phyloP scores from a whole-genome alignment of 2,113 vertebrate species.

The Mirounga angustirostris region DNA sequence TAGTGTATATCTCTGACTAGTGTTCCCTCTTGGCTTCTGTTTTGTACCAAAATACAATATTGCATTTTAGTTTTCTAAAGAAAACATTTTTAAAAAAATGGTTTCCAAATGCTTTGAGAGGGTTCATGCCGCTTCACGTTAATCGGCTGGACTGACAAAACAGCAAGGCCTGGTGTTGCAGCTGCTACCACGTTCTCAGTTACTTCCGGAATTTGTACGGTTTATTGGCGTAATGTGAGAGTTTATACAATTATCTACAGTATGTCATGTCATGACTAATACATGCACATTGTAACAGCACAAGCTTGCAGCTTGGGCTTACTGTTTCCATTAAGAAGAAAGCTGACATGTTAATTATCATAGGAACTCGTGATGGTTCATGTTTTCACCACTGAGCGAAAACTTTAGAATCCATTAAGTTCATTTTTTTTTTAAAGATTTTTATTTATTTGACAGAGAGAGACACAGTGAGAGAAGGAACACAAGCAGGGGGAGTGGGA shows the following conservation, averaged over 20 bases:
- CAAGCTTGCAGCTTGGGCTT: slow-evolving; percentile 46
- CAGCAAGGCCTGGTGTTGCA: neutral
- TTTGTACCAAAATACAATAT: slow-evolving; percentile 31
- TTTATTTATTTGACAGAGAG: too few species aligned
- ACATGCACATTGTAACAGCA: slow-evolving; percentile 59
- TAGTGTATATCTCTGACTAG: neutral
- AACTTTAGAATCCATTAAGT: slow-evolving; percentile 50
- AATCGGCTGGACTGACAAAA: neutral
- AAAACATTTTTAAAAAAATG: slow-evolving; percentile 48
- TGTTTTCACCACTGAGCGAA: slow-evolving; percentile 42
- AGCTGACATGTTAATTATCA: slow-evolving; percentile 51
- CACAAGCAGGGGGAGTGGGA: too few species aligned
- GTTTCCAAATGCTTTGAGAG: neutral
- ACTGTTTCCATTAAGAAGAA: slow-evolving; percentile 67
- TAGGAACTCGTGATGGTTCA: neutral
- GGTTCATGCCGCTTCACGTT: neutral
- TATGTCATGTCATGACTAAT: slow-evolving; percentile 72
- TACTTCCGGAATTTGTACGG: slow-evolving; percentile 73
- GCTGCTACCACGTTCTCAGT: slow-evolving; percentile 69
- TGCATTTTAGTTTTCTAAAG: neutral
- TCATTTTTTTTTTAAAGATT: neutral
- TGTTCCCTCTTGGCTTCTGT: neutral
- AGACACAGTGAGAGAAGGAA: too few species aligned
- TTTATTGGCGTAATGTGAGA: slow-evolving; percentile 57
- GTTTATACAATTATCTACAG: slow-evolving; percentile 71